Conservation (phyloP, 2,888 invertebrate genomes). For the Acleris cristana region DNA sequence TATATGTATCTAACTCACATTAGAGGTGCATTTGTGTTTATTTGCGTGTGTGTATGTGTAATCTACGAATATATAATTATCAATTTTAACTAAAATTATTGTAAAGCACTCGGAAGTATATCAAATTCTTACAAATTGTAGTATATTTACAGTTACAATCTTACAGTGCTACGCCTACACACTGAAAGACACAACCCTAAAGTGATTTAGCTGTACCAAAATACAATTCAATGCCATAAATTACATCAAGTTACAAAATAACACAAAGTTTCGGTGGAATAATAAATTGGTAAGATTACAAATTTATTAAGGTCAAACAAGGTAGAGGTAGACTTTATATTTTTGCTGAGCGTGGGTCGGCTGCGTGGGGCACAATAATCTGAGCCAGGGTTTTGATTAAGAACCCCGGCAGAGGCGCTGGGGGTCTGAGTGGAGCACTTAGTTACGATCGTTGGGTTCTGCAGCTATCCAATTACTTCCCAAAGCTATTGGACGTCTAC, state of each 20-base stretch:
- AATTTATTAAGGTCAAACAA: slow-evolving; percentile 18
- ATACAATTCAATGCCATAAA: slow-evolving; percentile 1
- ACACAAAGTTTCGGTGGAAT: slow-evolving; percentile 5
- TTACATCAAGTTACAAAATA: background rate
- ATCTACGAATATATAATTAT: too few relatives aligned
- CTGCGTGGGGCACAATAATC: background rate
- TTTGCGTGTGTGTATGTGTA: too few relatives aligned
- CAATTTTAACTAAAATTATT: too few relatives aligned
- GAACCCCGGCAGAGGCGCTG: background rate
- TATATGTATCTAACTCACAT: too few relatives aligned
- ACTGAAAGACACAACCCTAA: background rate
- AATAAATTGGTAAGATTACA: slow-evolving; percentile 15
- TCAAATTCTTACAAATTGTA: too few relatives aligned
- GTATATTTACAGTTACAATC: too few relatives aligned
- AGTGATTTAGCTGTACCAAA: background rate
- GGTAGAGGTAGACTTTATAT: slow-evolving; percentile 4
- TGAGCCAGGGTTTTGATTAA: slow-evolving; percentile 14
- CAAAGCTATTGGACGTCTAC: background rate
- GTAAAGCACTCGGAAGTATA: too few relatives aligned
- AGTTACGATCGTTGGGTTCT: too few relatives aligned
- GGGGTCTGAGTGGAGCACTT: background rate
- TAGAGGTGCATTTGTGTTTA: too few relatives aligned
- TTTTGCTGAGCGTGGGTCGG: slow-evolving; percentile 10
- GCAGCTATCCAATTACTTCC: background rate
- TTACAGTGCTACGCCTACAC: too few relatives aligned